Conservation (phyloP, 2,797 vertebrate species). For the Cephalopachus bancanus region DNA sequence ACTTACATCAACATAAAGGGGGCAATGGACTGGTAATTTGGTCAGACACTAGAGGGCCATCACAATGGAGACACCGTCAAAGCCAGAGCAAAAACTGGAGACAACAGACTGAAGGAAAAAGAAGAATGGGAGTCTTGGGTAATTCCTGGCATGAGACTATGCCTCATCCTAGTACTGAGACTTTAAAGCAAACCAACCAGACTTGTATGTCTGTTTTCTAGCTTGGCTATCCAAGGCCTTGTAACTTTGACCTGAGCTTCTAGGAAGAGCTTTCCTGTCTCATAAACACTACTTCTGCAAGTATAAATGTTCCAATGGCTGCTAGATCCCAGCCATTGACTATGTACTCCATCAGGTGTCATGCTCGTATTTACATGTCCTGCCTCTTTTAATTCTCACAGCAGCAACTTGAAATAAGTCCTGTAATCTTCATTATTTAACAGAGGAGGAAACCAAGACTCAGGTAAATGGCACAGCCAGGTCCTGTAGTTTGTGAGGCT, state of each 20-base stretch:
- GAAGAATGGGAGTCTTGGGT: neutral
- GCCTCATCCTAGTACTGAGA: neutral
- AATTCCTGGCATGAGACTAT: neutral
- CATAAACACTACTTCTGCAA: neutral
- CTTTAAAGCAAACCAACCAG: neutral
- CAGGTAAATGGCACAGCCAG: neutral
- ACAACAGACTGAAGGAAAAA: neutral
- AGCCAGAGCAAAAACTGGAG: neutral
- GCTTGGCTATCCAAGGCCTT: neutral
- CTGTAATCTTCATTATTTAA: neutral
- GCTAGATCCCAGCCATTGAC: neutral
- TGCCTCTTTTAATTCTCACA: neutral
- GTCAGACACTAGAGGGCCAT: neutral
- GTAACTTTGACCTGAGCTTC: neutral
- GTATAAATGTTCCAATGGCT: too few relatives aligned
- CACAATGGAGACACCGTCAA: neutral
- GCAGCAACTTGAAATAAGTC: too few relatives aligned
- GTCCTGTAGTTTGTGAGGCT: too few relatives aligned
- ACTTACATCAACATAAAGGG: neutral
- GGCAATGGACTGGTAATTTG: neutral
- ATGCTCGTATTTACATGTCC: neutral
- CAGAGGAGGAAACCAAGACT: neutral
- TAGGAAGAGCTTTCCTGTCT: neutral
- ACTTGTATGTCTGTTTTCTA: neutral
- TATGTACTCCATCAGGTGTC: too few relatives aligned